Evolutionary conservation across 2,797 vertebrate species (phyloP), one percentile per base, ranked within the genome.

Genomic region (Notolabrus celidotus): DNA sequence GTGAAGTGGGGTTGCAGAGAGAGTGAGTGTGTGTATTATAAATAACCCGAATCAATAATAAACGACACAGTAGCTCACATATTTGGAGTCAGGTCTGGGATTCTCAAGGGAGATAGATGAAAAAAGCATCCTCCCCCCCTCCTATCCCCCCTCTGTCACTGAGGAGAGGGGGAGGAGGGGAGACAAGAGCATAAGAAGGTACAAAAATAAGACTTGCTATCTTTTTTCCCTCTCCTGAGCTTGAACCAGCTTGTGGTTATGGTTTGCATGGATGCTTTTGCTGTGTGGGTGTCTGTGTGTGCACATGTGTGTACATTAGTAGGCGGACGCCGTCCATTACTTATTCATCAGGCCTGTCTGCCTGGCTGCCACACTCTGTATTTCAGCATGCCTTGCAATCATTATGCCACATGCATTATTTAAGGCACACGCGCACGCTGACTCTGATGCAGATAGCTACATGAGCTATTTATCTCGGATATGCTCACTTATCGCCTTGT

Each of bases 11-110:
- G 51, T 50, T 45, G 53, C 16, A 55, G 51, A 51, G 45, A 45
- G 52, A 61, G 19, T 16, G 22, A 42, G 43, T 41, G 71, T 62
- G 78, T 84, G 87, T 89, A 91, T 93, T 93, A 93, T 94, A 94
- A 93, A 94, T 91, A 93, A 90, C 86, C 74, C 78, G 46, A 92
- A 94, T 95, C 91, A 94, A 94, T 94, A 94, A 94, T 92, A 88
- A 91, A 94, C 77, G 86, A 93, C 87, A 86, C 62, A 36, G 78
- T 88, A 91, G 88, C 92, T 92, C 81, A 91, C 88, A 89, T 90
- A 90, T 92, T 91, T 92, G 79, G 88, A 92, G 84, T 89, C 70
- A 42, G 41, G 66, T 86, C 69, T 85, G 76, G 58, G 53, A 51
- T 56, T 87, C 89, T 87, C 71, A 53, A 76, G 88, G 90, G 90